Percentiles rank a stretch among this genome's conserved stretches.
phyloP scores from a whole-genome alignment of 64 coral and sea anemone species.

The Stichodactyla mertensii region DNA sequence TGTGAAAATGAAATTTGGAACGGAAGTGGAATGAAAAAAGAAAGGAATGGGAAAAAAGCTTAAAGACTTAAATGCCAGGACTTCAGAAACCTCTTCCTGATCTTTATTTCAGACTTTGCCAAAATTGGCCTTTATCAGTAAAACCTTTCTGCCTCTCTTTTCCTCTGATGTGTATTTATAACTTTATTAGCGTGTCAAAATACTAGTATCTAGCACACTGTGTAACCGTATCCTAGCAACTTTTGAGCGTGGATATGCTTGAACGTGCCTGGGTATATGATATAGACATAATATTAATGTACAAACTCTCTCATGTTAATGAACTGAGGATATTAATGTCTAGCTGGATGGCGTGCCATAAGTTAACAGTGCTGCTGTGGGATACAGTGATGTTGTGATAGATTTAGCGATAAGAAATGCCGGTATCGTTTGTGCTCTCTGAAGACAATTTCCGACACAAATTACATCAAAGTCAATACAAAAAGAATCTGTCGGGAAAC shows the following conservation, averaged over 20 bases:
- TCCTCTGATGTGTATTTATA: too few species aligned
- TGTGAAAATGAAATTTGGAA: too few species aligned
- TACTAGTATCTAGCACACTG: not conserved
- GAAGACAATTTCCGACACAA: constrained; percentile 10
- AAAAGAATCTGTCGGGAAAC: constrained; percentile 2
- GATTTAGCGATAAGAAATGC: not conserved
- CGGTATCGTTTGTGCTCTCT: not conserved
- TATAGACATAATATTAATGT: not conserved
- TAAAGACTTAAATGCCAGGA: too few species aligned
- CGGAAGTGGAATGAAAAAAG: too few species aligned
- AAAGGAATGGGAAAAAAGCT: too few species aligned
- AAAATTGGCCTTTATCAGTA: too few species aligned
- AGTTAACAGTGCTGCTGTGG: not conserved
- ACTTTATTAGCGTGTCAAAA: too few species aligned
- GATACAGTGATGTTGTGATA: not conserved
- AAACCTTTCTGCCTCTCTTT: too few species aligned
- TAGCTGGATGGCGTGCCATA: not conserved
- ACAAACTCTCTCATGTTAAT: not conserved
- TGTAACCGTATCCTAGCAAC: not conserved
- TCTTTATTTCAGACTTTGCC: too few species aligned
- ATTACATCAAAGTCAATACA: constrained; percentile 8
- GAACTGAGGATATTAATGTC: not conserved
- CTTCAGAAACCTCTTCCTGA: too few species aligned
- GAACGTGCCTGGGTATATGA: not conserved
- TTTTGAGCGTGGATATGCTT: not conserved